Evolutionary conservation across 2,888 invertebrate species (phyloP), one percentile per base, ranked within the genome.

Genomic region (Bimastos eiseni): DNA sequence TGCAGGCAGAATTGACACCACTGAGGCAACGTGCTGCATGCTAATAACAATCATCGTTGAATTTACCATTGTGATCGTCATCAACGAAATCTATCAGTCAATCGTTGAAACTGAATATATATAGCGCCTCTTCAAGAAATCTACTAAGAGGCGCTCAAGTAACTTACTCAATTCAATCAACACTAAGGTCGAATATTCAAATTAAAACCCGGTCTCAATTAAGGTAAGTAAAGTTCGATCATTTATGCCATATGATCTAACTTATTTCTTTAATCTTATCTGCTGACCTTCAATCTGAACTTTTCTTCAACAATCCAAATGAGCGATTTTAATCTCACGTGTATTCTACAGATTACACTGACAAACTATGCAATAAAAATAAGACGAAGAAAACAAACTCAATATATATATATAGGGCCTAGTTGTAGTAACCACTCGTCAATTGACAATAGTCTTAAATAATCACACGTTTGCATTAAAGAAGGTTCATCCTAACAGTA

Each of bases 401-500:
- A 86, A 86, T 30, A 36, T 1, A 86, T 36, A n/a, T n/a, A n/a
- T n/a, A n/a, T n/a, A n/a, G n/a, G n/a, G n/a, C n/a, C n/a, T n/a
- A 86, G 34, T 37, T 34, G 86, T 86, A 86, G 36, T 34, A 36
- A 36, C 84, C 84, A 84, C 84, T 34, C n/a, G n/a, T n/a, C 19
- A 37, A 36, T 86, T 8, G n/a, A 86, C 86, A 86, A 34, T 34
- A 86, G 37, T 86, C 21, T 34, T 86, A 34, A n/a, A n/a, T n/a
- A n/a, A 86, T 36, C 37, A 36, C 86, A 86, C 86, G 33, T 86
- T 86, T 86, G 86, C 86, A 86, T 86, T 6, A 34, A 33, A 86
- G 86, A 86, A 86, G 24, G 37, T 86, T 34, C 34, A 86, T 86
- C 36, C 86, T 36, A 86, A 86, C 36, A n/a, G 86, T 86, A 86